A percentile compares a stretch with the other conserved stretches of the same genome.
Conservation (phyloP, 2,797 vertebrate genomes). For the Smutsia temminckii region DNA sequence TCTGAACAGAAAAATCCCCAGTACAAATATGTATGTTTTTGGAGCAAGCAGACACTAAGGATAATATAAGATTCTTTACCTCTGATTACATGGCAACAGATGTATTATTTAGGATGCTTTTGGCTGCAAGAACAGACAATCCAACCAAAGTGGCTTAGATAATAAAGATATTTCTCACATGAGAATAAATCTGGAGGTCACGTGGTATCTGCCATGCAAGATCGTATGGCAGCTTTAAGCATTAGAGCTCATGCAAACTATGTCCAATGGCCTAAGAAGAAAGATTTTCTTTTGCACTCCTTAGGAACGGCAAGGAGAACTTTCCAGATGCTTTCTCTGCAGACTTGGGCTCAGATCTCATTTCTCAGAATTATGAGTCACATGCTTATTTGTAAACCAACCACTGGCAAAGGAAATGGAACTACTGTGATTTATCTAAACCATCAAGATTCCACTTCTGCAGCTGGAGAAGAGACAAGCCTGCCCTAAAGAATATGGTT, state of each 20-base stretch:
- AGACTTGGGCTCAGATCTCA: background rate
- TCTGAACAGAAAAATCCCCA: background rate
- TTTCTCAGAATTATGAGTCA: background rate
- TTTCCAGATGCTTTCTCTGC: background rate
- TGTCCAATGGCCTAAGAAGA: background rate
- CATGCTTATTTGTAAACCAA: background rate
- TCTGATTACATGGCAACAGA: background rate
- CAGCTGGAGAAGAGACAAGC: background rate
- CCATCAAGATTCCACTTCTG: background rate
- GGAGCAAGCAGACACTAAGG: background rate
- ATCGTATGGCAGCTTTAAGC: background rate
- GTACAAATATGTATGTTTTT: background rate
- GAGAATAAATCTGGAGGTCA: background rate
- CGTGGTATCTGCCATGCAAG: background rate
- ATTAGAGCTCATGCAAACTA: background rate
- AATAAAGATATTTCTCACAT: background rate
- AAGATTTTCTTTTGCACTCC: background rate
- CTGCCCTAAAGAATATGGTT: background rate
- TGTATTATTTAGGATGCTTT: background rate
- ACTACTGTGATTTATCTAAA: background rate
- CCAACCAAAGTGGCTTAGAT: background rate
- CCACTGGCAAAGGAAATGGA: constrained; percentile 2
- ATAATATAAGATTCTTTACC: background rate
- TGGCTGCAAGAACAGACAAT: background rate
- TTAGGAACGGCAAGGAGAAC: constrained; percentile 14